Evolutionary conservation across 2,888 invertebrate genomes (phyloP).

Genomic region (Leuctra nigra): DNA sequence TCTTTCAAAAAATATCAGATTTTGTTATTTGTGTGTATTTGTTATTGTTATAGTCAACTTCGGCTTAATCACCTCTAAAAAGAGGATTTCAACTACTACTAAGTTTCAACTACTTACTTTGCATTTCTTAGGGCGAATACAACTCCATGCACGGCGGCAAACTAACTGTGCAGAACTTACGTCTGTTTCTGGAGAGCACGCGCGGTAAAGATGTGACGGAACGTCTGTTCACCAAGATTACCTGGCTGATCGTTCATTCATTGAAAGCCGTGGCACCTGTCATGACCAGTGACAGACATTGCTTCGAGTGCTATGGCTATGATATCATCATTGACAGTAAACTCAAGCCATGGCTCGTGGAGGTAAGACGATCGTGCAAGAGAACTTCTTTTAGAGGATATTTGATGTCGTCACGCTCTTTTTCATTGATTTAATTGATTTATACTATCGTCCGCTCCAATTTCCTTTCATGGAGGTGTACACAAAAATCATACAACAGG

Average conservation of each 20-base stretch:
- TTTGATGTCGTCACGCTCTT: too few species aligned
- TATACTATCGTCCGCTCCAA: too few species aligned
- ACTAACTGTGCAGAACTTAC: slow-evolving; percentile 85
- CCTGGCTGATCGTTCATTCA: slow-evolving; percentile 87
- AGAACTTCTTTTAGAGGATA: too few species aligned
- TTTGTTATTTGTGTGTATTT: too few species aligned
- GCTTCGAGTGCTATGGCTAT: slow-evolving; percentile 92
- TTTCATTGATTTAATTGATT: too few species aligned
- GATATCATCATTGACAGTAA: slow-evolving; percentile 94
- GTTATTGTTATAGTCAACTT: too few species aligned
- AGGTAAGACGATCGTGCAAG: slow-evolving; percentile 54
- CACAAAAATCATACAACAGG: too few species aligned
- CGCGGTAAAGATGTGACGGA: slow-evolving; percentile 84
- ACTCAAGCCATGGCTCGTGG: slow-evolving; percentile 89
- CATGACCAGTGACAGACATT: slow-evolving; percentile 88
- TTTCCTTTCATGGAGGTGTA: too few species aligned
- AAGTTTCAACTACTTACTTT: too few species aligned
- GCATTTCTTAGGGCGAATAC: slow-evolving; percentile 68
- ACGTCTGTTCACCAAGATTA: slow-evolving; percentile 79
- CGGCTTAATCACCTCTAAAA: too few species aligned
- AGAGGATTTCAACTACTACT: too few species aligned
- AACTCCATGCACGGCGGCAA: slow-evolving; percentile 93
- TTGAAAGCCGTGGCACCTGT: slow-evolving; percentile 87
- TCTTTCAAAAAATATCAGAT: too few species aligned
- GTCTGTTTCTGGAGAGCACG: slow-evolving; percentile 85